Evolutionary conservation across 2,888 invertebrate species (phyloP), one percentile per base, ranked within the genome.

Genomic region (Unio delphinus): DNA sequence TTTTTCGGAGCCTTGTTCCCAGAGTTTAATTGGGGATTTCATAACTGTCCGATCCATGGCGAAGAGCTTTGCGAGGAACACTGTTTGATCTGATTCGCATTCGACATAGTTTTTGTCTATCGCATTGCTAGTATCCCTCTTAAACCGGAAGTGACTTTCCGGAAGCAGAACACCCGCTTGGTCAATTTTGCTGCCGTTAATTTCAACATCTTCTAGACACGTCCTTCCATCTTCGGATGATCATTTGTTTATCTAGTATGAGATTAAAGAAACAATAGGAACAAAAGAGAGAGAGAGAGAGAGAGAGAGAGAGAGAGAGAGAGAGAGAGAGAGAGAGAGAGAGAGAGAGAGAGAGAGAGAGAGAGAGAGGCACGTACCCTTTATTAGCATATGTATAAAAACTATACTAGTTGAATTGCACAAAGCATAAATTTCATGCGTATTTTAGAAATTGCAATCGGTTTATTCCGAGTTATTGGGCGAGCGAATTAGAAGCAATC

Each of bases 21-120:
- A 83, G 3, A 86, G 68, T 64, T 80, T 79, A 5, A 85, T 54
- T 0, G 84, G 86, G 1, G 72, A 34, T 30, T 68, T 67, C 77
- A 82, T 70, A 0, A 75, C 74, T 11, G 84, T 82, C 58, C 85
- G 70, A 69, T 86, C 86, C 62, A 86, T 61, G 26, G 85, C 78
- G 67, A 86, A 84, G 55, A 83, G 65, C 65, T 86, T 84, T 2
- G 83, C 74, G 26, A 80, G 64, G 69, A 79, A 81, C 17, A 81
- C 79, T 4, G 79, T 76, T 70, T 83, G 83, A 67, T 83, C 80
- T n/a, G 79, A 72, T 64, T 83, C 75, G 65, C 83, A 83, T 67
- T 83, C 83, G 7, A 83, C 61, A 65, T 78, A 83, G 58, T 80
- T 70, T 68, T 78, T 73, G 45, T 75, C 74, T 18, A 76, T 74